phyloP scores from a whole-genome alignment of 2,888 invertebrate species.

The Unio delphinus region DNA sequence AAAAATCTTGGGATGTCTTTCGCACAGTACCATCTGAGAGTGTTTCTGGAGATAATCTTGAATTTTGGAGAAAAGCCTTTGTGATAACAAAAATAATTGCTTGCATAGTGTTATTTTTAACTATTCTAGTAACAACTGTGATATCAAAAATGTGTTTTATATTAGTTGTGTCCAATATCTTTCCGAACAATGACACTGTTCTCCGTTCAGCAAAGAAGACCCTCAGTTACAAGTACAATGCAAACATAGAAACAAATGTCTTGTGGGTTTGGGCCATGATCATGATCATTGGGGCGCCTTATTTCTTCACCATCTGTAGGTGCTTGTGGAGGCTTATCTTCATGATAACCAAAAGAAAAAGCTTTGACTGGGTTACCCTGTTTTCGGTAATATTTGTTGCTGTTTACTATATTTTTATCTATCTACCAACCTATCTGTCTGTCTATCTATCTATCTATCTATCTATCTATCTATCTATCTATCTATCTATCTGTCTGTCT shows the following conservation, averaged over 20 bases:
- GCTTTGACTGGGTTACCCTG: slow-evolving; percentile 26
- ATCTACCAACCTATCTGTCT: too few species aligned
- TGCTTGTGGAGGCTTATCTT: slow-evolving; percentile 42
- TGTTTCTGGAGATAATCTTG: slow-evolving; percentile 31
- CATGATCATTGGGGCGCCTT: slow-evolving; percentile 49
- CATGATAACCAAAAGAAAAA: slow-evolving; percentile 33
- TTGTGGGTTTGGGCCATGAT: slow-evolving; percentile 59
- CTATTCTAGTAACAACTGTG: slow-evolving; percentile 45
- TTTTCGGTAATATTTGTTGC: slow-evolving; percentile 34
- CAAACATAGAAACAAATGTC: slow-evolving; percentile 27
- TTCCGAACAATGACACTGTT: slow-evolving; percentile 10
- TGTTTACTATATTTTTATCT: too few species aligned
- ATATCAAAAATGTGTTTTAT: slow-evolving; percentile 50
- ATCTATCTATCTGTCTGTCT: too few species aligned
- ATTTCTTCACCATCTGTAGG: slow-evolving; percentile 39
- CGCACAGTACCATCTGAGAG: slow-evolving; percentile 32
- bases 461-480: too few species aligned
- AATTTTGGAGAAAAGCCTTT: slow-evolving; percentile 49
- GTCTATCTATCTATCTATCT: too few species aligned
- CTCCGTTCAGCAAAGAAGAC: slow-evolving; percentile 5
- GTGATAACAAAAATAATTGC: slow-evolving; percentile 40
- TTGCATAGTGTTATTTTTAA: slow-evolving; percentile 34
- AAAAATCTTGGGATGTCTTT: slow-evolving; percentile 48
- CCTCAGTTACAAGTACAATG: slow-evolving; percentile 3
- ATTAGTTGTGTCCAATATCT: slow-evolving; percentile 45